Evolutionary conservation across 2,797 vertebrate species (phyloP).

Genomic region (Anomalospiza imberbis): DNA sequence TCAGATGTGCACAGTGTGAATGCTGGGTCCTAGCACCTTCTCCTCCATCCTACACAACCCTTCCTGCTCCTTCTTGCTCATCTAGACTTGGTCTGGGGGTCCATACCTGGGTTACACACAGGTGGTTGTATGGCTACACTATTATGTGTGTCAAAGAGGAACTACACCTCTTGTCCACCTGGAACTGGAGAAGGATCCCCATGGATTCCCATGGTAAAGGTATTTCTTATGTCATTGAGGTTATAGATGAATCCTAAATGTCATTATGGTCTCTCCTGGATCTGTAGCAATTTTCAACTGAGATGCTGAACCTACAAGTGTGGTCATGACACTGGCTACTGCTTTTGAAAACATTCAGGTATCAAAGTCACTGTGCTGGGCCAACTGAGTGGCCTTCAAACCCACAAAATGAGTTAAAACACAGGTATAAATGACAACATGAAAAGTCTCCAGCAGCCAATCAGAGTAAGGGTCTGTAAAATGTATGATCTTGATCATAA

Average conservation of each 20-base stretch:
- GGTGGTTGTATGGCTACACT: not conserved
- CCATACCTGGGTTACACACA: not conserved
- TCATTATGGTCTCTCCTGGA: not conserved
- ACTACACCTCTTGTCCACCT: not conserved
- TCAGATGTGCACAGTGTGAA: not conserved
- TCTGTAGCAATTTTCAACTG: not conserved
- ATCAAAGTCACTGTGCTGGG: not conserved
- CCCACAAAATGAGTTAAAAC: not conserved
- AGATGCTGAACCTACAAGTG: not conserved
- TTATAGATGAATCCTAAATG: not conserved
- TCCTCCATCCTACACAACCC: not conserved
- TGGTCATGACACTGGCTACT: not conserved
- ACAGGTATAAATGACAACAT: not conserved
- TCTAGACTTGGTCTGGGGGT: not conserved
- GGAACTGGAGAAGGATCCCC: not conserved
- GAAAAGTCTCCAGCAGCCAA: not conserved
- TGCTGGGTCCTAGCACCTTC: not conserved
- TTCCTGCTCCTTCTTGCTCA: not conserved
- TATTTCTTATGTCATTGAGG: not conserved
- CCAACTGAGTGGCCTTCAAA: not conserved
- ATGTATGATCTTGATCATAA: not conserved
- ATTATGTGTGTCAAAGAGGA: not conserved
- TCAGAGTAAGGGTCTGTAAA: not conserved
- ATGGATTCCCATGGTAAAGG: not conserved
- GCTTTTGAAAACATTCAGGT: not conserved